Evolutionary conservation across 1,140 invertebrate species (phyloP), one percentile per base, ranked within the genome.

Genomic region (Drosophila yakuba): DNA sequence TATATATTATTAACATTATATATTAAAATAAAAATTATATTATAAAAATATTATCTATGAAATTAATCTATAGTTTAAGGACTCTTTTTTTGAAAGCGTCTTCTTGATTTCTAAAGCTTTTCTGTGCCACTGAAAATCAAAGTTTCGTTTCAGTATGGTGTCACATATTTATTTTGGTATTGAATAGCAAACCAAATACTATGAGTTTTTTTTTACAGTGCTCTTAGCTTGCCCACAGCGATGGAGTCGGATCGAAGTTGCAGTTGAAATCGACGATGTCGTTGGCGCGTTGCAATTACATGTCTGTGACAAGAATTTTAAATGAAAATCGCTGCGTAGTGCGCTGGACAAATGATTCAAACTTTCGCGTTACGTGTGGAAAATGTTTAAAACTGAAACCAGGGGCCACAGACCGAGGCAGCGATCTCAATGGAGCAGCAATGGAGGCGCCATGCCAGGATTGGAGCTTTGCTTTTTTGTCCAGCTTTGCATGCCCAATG

Each of bases 231-330:
- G 62, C 20, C 38, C 28, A 38, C 57, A 55, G 43, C 54, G 57
- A 62, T 74, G 57, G 60, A 67, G 57, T 67, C 57, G 8, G 48
- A 69, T 85, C 62, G 48, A 55, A 74, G 69, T 56, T 38, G 36
- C 69, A 74, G 58, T 56, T 36, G 71, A 47, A 43, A 61, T 73
- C 71, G 69, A 56, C 57, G 58, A 56, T 60, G 57, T 44, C 50
- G 73, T 52, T 74, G 72, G 71, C 71, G 72, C 71, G 72, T 75
- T 75, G 72, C 73, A 73, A 73, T 90, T 90, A 90, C 85, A 90
- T 80, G 88, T 91, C 78, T 91, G 89, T 91, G 88, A 91, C 88
- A 91, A 91, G 88, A 91, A 91, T 91, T 85, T 84, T 75, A 91
- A 91, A 91, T 91, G 89, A 91, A 82, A 78, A 78, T 74, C 64